phyloP scores from a whole-genome alignment of 2,797 vertebrate genomes.

The Aldrovandia affinis region DNA sequence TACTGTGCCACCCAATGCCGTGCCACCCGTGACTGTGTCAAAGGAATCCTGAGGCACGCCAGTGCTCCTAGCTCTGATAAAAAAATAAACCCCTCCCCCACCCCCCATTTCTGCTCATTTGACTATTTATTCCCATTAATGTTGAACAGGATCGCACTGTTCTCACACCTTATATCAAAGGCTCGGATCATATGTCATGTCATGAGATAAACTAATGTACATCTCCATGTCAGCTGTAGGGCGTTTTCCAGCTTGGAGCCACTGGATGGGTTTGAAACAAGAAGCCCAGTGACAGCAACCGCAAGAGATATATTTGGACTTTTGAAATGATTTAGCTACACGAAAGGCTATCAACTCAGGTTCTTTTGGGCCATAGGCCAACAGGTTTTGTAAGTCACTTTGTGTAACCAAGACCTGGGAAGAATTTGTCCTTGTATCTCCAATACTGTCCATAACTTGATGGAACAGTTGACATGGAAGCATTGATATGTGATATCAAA shows the following conservation, averaged over 20 bases:
- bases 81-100: not conserved
- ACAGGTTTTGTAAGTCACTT: conserved; percentile 39
- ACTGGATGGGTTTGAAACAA: conserved; percentile 50
- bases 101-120: not conserved
- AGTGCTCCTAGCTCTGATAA: not conserved
- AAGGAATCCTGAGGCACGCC: not conserved
- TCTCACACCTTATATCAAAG: conserved; percentile 28
- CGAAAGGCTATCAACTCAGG: conserved; percentile 44
- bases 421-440: conserved; percentile 27
- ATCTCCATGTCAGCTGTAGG: conserved; percentile 34
- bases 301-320: conserved; percentile 53
- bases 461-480: not conserved
- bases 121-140: conserved; percentile 13
- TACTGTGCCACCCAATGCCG: not conserved
- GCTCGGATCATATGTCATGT: conserved; percentile 42
- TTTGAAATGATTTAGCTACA: conserved; percentile 54
- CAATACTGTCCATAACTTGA: not conserved
- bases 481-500: not conserved
- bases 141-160: conserved; percentile 8
- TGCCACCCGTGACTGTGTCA: conserved; percentile 27
- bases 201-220: conserved; percentile 43
- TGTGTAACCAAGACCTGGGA: conserved; percentile 30
- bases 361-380: conserved; percentile 39
- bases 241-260: conserved; percentile 44
- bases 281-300: conserved; percentile 53